Conservation (phyloP, 1,140 invertebrate species). For the Platyura marginata region DNA sequence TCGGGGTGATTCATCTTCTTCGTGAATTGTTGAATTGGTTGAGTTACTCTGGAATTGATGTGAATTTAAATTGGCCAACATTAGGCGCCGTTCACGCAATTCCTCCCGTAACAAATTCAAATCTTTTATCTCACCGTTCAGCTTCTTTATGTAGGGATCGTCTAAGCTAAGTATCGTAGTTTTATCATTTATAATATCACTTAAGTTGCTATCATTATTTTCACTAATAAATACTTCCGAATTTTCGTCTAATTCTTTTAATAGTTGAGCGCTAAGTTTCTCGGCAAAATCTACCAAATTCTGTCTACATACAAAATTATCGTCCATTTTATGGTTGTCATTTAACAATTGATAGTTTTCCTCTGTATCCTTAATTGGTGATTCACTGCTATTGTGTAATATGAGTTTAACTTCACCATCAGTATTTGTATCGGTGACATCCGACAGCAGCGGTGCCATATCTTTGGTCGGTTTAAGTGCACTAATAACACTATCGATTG, state of each 20-base stretch:
- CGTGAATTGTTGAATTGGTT: background rate
- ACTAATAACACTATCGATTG: conserved; percentile 67
- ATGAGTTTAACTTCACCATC: background rate
- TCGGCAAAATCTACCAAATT: conserved; percentile 61
- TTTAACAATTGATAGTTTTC: background rate
- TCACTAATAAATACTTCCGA: conserved; percentile 13
- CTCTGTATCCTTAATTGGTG: background rate
- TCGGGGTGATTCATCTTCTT: background rate
- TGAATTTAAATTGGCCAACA: conserved; percentile 21
- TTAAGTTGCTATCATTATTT: conserved; percentile 6
- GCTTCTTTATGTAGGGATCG: conserved; percentile 34
- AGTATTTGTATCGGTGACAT: background rate
- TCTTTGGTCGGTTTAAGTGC: conserved; percentile 20
- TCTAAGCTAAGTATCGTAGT: conserved; percentile 9
- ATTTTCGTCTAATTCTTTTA: conserved; percentile 56
- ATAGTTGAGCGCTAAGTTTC: conserved; percentile 48
- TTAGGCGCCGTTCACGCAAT: conserved; percentile 26
- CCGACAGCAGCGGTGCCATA: conserved; percentile 1
- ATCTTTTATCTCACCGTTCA: conserved; percentile 33
- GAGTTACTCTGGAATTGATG: background rate
- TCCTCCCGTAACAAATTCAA: conserved; percentile 35
- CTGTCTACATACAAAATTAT: conserved; percentile 19
- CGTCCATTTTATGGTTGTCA: background rate
- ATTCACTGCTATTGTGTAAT: background rate
- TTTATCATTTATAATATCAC: conserved; percentile 4